Evolutionary conservation across 1,140 invertebrate species (phyloP), one percentile per base, ranked within the genome.

Genomic region (Apis mellifera): DNA sequence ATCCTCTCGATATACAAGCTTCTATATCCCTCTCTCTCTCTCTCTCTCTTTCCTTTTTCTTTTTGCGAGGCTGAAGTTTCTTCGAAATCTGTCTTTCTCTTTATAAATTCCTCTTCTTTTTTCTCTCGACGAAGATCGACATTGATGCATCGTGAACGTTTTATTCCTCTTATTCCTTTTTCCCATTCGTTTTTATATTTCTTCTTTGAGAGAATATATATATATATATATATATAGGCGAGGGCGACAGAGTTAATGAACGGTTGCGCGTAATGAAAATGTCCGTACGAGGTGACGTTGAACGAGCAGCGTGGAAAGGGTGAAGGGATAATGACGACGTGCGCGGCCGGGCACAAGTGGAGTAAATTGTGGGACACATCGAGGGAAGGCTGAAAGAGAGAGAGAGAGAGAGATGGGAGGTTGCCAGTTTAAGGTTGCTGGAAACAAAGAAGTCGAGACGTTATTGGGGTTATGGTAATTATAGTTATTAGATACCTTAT

Each of bases 331-430:
- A 74, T 74, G 55, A 74, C 55, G 71, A n/a, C 57, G 54, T 73
- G 26, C 71, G 17, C 26, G 71, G 71, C 32, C 32, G 57, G 55
- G 55, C 55, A 60, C 55, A 74, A 59, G 55, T 74, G 55, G 71
- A 74, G 71, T 74, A 74, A 74, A 74, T 74, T 74, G 71, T 74
- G 57, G 57, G 32, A 74, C 71, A 73, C n/a, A 62, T 60, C 42
- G 71, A 8, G 1, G 32, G 57, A 73, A 32, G 50, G 21, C 23
- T 26, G 21, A 48, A 21, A 15, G 62, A 15, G 21, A 9, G 12
- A n/a, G 13, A 12, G 66, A 9, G 12, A 23, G 21, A 26, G 66
- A 57, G 23, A 11, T 42, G 26, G 7, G 52, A 13, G 57, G 23
- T 26, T 17, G 26, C 23, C 9, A 42, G 64, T 65, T 65, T 65